A percentile compares a stretch with the other conserved stretches of the same genome.
Evolutionary conservation across 1,140 invertebrate genomes (phyloP).

Genomic region (Telenomus remus): DNA sequence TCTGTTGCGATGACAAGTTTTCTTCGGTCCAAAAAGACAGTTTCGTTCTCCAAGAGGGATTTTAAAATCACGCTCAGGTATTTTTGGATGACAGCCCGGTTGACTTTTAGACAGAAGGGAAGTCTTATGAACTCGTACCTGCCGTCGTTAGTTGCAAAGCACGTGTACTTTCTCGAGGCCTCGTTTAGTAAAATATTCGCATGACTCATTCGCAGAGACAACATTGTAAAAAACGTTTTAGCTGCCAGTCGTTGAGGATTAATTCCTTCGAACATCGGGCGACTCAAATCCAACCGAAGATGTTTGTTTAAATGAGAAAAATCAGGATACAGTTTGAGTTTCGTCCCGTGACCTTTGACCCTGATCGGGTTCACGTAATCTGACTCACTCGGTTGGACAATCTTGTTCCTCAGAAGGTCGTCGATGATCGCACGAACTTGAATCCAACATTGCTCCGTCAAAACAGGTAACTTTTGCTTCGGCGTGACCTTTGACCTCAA

Average conservation of each 20-base stretch:
- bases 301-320: slow-evolving; percentile 54
- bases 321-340: slow-evolving; percentile 58
- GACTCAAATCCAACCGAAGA: background rate
- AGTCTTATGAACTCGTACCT: slow-evolving; percentile 34
- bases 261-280: too few relatives aligned
- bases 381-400: slow-evolving; percentile 37
- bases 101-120: slow-evolving; percentile 51
- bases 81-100: slow-evolving; percentile 44
- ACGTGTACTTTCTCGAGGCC: slow-evolving; percentile 28
- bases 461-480: background rate
- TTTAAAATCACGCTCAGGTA: slow-evolving; percentile 34
- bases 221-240: slow-evolving; percentile 35
- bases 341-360: slow-evolving; percentile 54
- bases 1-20: slow-evolving; percentile 29
- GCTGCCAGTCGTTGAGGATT: too few relatives aligned
- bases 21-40: slow-evolving; percentile 9
- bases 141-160: slow-evolving; percentile 30
- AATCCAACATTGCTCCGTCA: slow-evolving; percentile 6
- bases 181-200: slow-evolving; percentile 22
- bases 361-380: slow-evolving; percentile 52
- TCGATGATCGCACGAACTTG: slow-evolving; percentile 3
- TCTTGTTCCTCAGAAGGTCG: slow-evolving; percentile 37
- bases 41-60: slow-evolving; percentile 4
- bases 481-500: background rate
- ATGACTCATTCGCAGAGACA: slow-evolving; percentile 36